Evolutionary conservation across 2,888 invertebrate genomes (phyloP), one percentile per base, ranked within the genome.

Genomic region (Gymnoscelis rufifasciata): DNA sequence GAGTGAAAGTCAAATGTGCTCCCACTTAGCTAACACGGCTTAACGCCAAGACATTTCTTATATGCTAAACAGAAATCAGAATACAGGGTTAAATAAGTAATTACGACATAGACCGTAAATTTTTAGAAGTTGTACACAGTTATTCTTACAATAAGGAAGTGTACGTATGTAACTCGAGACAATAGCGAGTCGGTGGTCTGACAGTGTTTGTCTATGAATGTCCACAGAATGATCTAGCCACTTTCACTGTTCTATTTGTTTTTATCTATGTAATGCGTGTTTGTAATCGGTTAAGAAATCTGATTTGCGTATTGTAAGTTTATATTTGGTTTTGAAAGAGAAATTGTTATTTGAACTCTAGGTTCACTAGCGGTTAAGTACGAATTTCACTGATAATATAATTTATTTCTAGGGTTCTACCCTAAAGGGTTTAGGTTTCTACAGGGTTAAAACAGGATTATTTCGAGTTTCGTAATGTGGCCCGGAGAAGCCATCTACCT

Each of bases 201-300:
- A 54, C 38, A 19, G 27, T 50, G 54, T 64, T 54, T 19, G 19
- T 19, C 19, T 19, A 19, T 19, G 19, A 58, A 38, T 44, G 51
- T 54, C 43, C 51, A 41, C 46, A 46, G 8, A 42, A 63, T 58
- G 59, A 61, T 58, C 54, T 51, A 58, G 53, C 59, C 60, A 69
- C 76, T 77, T 77, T 77, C 76, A 73, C 76, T 69, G 55, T 41
- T 47, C 57, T 62, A 57, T 71, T 63, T 68, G 64, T 69, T 64
- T 62, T 61, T 51, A 43, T 48, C 52, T 47, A 55, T 60, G 51
- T 43, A 41, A 30, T 11, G 46, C 12, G 43, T 11, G 19, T 35
- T 35, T 35, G 7, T 5, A 35, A 35, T 11, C 7, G n/a, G 11
- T 35, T 35, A n/a, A 10, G 35, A 35, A 35, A 35, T 23, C 10